Evolutionary conservation across 2,113 vertebrate genomes (phyloP).

Genomic region (Atlantisia rogersi): DNA sequence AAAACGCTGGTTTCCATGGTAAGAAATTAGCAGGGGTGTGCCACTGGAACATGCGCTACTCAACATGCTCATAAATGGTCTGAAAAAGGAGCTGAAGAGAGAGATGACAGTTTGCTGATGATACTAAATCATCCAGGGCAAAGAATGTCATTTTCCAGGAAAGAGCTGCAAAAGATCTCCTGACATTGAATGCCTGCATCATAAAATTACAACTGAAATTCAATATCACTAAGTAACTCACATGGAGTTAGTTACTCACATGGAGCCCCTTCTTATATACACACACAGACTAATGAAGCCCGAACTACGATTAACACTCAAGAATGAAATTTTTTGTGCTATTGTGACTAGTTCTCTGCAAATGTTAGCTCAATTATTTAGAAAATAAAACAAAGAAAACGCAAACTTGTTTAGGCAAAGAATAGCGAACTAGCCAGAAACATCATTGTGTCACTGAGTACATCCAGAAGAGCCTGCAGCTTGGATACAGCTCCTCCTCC

Average conservation of each 20-base stretch:
- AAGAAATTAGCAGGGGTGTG: neutral
- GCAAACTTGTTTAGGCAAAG: neutral
- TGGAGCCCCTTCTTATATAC: neutral
- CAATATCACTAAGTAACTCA: conserved; percentile 7
- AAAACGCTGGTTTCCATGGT: neutral
- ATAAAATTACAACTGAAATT: conserved; percentile 27
- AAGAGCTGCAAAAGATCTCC: conserved; percentile 43
- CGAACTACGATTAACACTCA: neutral
- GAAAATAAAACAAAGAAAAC: neutral
- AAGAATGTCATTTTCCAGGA: conserved; percentile 43
- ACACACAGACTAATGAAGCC: neutral
- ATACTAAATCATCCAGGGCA: conserved; percentile 47
- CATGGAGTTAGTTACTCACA: neutral
- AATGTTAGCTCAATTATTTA: neutral
- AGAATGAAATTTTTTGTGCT: neutral
- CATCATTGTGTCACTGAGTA: neutral
- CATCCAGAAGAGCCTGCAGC: neutral
- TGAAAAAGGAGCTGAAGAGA: conserved; percentile 49
- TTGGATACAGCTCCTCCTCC: neutral
- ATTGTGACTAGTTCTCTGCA: neutral
- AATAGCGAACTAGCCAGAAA: conserved; percentile 11
- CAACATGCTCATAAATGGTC: conserved; percentile 64
- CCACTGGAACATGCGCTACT: neutral
- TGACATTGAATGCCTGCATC: conserved; percentile 7
- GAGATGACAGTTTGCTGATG: conserved; percentile 49